phyloP scores from a whole-genome alignment of 2,797 vertebrate genomes.

The Darevskia nairensis region DNA sequence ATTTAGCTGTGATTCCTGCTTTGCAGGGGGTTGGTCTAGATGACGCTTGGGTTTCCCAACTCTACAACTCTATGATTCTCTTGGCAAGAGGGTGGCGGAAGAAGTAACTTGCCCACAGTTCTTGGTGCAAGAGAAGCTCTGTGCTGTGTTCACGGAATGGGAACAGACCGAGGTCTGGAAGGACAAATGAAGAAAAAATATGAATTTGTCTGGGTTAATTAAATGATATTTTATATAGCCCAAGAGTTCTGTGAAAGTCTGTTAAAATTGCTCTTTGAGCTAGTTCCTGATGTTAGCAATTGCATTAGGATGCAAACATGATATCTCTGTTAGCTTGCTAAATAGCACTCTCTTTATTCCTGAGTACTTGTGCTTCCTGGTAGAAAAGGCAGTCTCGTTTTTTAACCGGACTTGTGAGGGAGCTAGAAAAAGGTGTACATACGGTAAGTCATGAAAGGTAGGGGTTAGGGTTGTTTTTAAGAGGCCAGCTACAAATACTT shows the following conservation, averaged over 20 bases:
- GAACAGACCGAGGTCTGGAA: not conserved
- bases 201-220: not conserved
- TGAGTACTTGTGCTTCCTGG: not conserved
- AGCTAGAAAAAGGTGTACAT: not conserved
- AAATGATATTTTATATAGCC: not conserved
- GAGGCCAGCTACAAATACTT: not conserved
- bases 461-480: too few species aligned
- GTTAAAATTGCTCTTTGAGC: not conserved
- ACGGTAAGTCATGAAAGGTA: not conserved
- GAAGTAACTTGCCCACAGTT: not conserved
- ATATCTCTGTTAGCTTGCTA: not conserved
- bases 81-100: not conserved
- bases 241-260: not conserved
- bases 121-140: not conserved
- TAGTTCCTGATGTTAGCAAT: not conserved
- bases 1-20: too few species aligned
- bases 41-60: too few species aligned
- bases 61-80: not conserved
- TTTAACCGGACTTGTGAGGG: not conserved
- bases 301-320: not conserved
- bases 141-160: not conserved
- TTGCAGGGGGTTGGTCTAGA: too few species aligned
- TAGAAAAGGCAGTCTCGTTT: not conserved
- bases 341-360: not conserved
- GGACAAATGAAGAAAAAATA: not conserved